Conservation (phyloP, 2,113 vertebrate species). For the Zeus faber region DNA sequence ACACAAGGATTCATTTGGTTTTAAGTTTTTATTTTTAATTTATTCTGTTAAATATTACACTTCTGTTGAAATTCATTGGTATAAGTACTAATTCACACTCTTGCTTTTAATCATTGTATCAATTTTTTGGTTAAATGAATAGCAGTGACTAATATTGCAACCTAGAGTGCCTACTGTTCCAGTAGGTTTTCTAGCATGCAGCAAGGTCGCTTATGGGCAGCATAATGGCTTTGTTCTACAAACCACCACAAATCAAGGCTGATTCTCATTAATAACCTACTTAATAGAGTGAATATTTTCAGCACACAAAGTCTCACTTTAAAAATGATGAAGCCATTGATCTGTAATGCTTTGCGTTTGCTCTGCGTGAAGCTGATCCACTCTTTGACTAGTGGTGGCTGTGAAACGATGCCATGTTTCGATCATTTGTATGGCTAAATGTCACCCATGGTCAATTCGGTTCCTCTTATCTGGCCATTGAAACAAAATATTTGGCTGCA, state of each 20-base stretch:
- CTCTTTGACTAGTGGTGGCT: neutral
- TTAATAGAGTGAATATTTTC: neutral
- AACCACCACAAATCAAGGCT: conserved; percentile 65
- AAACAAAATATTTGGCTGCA: neutral
- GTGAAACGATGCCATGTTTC: neutral
- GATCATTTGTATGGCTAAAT: neutral
- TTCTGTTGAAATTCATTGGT: conserved; percentile 54
- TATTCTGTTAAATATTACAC: conserved; percentile 40
- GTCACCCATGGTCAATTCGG: too few species aligned
- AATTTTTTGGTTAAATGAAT: conserved; percentile 44
- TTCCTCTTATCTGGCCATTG: neutral
- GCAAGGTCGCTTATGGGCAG: conserved; percentile 46
- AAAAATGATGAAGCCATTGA: neutral
- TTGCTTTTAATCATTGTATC: conserved; percentile 59
- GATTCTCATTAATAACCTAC: neutral
- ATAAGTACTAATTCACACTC: conserved; percentile 40
- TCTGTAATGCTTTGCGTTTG: neutral
- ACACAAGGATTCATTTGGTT: conserved; percentile 32
- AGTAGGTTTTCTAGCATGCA: conserved; percentile 37
- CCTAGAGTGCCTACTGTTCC: too few species aligned
- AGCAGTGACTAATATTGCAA: too few species aligned
- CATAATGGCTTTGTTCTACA: conserved; percentile 53
- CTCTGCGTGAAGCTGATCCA: neutral
- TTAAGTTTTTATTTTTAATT: conserved; percentile 29
- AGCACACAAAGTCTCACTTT: neutral